Evolutionary conservation across 2,888 invertebrate genomes (phyloP), one percentile per base, ranked within the genome.

Genomic region (Antheraea yamamai): DNA sequence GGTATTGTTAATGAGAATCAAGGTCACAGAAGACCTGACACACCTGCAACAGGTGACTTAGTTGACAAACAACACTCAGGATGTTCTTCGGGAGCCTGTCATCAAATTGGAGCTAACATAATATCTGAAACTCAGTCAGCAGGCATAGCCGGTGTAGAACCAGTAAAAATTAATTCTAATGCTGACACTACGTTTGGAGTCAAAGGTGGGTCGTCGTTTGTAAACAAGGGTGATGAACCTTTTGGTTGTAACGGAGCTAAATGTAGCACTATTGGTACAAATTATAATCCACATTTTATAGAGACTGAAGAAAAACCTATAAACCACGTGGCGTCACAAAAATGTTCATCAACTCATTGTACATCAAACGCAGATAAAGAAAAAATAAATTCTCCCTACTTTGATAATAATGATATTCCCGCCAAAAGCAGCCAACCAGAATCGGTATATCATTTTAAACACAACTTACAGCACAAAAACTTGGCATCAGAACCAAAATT

Each of bases 181-280:
- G n/a, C 70, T 39, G 70, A 35, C 39, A 39, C n/a, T 35, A 23
- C 35, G 74, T 39, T 58, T 20, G 55, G 72, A 72, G 58, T n/a
- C 66, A 73, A 35, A 55, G 39, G 35, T 35, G 64, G 39, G 51
- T 16, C 51, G 30, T 76, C 78, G 26, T 86, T 85, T 74, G 73
- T 79, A 14, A 79, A 82, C 74, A 81, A 76, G 68, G 78, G 80
- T 75, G 87, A 84, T 73, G 68, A 77, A 74, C 81, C 78, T 51
- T 73, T 80, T 66, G 76, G 80, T 18, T 92, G 92, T 79, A 78
- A 82, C 74, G 91, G 89, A 23, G 75, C 82, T 64, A 80, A 80
- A 66, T 92, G 92, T 72, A 75, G 30, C 66, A 72, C 26, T 18
- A 1, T 75, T 68, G 75, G 76, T 51, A 61, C 73, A 79, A 70